phyloP scores from a whole-genome alignment of 1,140 invertebrate genomes.

The Hypsibius dujardini region DNA sequence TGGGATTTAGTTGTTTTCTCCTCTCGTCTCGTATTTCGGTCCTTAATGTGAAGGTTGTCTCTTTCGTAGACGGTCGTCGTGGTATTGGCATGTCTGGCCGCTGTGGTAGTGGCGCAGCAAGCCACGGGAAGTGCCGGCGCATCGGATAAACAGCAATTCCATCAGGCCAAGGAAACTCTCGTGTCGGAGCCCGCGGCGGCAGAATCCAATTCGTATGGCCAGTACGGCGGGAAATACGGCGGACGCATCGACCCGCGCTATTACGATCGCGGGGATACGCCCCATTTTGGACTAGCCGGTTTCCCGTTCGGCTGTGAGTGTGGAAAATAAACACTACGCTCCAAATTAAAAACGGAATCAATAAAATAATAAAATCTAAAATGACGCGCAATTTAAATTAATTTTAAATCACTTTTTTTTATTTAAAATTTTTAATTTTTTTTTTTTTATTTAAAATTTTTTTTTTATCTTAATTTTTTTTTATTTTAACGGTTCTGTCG shows the following conservation, averaged over 20 bases:
- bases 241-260: conserved; percentile 9
- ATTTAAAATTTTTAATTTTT: background rate
- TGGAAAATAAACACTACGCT: background rate
- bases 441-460: background rate
- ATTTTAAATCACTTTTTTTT: background rate
- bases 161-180: no score
- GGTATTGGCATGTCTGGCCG: no score
- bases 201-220: conserved; percentile 2
- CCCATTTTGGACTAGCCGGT: conserved; percentile 12
- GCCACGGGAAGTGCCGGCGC: no score
- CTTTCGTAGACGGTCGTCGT: no score
- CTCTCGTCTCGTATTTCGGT: no score
- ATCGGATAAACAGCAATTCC: no score
- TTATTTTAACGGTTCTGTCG: no score
- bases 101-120: no score
- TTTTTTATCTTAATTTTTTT: background rate
- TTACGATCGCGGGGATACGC: conserved; percentile 10
- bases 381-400: background rate
- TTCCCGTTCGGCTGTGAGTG: conserved; percentile 13
- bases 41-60: no score
- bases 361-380: background rate
- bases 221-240: background rate
- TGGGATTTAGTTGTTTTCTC: no score
- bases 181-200: background rate
- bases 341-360: background rate